A percentile compares a stretch with the other conserved stretches of the same genome.
Conservation (phyloP, 1,140 invertebrate genomes). For the Caenorhabditis latens region DNA sequence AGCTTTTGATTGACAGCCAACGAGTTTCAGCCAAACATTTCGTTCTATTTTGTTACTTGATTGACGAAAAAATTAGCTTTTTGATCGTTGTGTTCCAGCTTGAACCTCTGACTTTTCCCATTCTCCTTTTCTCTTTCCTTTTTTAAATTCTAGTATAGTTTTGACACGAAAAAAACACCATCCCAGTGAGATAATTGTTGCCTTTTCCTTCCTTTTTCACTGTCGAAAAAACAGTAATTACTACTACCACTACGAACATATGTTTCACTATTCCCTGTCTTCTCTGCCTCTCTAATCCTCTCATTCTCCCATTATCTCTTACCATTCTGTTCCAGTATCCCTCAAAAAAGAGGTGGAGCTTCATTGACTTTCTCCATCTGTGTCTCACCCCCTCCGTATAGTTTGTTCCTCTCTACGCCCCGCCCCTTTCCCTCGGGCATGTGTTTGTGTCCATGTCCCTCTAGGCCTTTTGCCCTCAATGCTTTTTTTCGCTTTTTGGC, state of each 20-base stretch:
- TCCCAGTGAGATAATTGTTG: too few relatives aligned
- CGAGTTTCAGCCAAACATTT: too few relatives aligned
- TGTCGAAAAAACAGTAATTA: constrained; percentile 48
- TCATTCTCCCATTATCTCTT: not conserved
- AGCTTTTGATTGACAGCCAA: too few relatives aligned
- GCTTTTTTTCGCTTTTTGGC: not conserved
- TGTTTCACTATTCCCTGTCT: not conserved
- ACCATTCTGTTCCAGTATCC: not conserved
- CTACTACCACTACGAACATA: not conserved
- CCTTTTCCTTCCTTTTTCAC: not conserved
- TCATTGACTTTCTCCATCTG: constrained; percentile 1
- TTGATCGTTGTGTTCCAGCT: too few relatives aligned
- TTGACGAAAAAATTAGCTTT: too few relatives aligned
- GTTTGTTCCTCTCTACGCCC: not conserved
- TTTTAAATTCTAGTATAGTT: too few relatives aligned
- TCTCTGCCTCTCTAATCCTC: constrained; percentile 3
- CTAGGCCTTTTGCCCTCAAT: not conserved
- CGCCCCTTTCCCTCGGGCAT: constrained; percentile 18
- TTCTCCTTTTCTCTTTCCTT: too few relatives aligned
- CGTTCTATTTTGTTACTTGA: too few relatives aligned
- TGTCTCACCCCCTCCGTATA: not conserved
- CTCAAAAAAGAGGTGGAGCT: not conserved
- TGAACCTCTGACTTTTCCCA: too few relatives aligned
- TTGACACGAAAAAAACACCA: too few relatives aligned
- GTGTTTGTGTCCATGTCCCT: constrained; percentile 9